phyloP scores from a whole-genome alignment of 1,140 invertebrate genomes.

The Bombus difficillimus region DNA sequence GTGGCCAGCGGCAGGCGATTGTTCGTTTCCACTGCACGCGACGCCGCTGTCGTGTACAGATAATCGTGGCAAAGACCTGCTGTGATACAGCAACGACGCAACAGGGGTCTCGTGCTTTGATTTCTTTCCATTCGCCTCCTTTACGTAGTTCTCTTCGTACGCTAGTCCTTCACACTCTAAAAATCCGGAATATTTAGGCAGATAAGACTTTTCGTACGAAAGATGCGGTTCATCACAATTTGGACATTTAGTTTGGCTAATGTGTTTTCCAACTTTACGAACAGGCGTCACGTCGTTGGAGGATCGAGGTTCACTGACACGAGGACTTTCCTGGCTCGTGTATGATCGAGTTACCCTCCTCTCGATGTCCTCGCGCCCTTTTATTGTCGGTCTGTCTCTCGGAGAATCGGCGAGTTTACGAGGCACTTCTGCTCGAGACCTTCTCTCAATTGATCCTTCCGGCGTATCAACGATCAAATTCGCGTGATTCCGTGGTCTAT shows the following conservation, averaged over 20 bases:
- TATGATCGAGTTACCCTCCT: slow-evolving; percentile 53
- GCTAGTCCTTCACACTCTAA: slow-evolving; percentile 10
- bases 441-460: background rate
- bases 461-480: slow-evolving; percentile 12
- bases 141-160: background rate
- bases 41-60: slow-evolving; percentile 76
- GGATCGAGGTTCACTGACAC: slow-evolving; percentile 4
- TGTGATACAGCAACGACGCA: slow-evolving; percentile 66
- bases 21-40: slow-evolving; percentile 75
- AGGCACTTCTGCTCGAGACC: slow-evolving; percentile 7
- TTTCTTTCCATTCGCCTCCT: background rate
- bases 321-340: background rate
- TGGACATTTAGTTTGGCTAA: slow-evolving; percentile 29
- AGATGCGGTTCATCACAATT: slow-evolving; percentile 50
- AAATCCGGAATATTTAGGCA: slow-evolving; percentile 20
- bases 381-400: slow-evolving; percentile 24
- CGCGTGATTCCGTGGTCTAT: background rate
- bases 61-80: slow-evolving; percentile 74
- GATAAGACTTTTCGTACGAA: slow-evolving; percentile 9
- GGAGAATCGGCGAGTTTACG: slow-evolving; percentile 50
- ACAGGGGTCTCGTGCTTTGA: slow-evolving; percentile 50
- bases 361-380: slow-evolving; percentile 29
- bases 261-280: background rate
- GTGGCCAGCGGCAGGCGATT: slow-evolving; percentile 68
- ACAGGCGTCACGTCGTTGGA: background rate